Conservation (phyloP, 2,113 vertebrate species). For the mouse (Mus musculus) region GRCm39 chr1:82305501-82306000, state of each 20-base stretch:
- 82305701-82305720: neutral
- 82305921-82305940: neutral
- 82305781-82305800: neutral
- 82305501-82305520: constrained; percentile 14
- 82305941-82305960: neutral
- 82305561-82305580: neutral
- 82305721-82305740: neutral
- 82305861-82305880: neutral
- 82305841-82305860: neutral
- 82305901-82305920: neutral
- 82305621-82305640: too few species aligned
- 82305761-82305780: neutral
- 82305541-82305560: neutral
- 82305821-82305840: neutral
- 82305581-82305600: neutral
- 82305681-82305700: neutral
- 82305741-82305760: neutral
- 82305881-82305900: constrained; percentile 8
- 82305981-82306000: neutral
- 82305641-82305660: neutral
- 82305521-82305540: neutral
- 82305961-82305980: constrained; percentile 65
- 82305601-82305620: neutral
- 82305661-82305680: neutral
- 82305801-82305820: neutral